Base-by-base conservation (phyloP, 2,113 vertebrate genomes). In the Ornithorhynchus anatinus region DNA sequence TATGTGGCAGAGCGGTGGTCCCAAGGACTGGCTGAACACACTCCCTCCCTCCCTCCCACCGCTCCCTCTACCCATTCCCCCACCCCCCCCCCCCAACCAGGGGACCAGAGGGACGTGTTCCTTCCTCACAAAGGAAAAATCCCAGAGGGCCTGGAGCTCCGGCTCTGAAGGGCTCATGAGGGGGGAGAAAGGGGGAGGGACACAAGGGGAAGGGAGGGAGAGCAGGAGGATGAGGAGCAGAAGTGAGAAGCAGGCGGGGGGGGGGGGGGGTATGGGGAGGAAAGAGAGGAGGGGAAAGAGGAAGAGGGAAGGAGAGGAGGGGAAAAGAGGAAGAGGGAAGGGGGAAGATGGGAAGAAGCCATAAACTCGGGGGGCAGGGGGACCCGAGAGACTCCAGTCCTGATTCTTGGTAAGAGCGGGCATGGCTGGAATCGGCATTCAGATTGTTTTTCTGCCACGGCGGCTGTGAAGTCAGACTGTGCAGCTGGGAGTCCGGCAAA, bases 221-320 rank as follows among this genome's bases (percentile, higher is more conserved):
- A 4, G 11, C 5, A 29, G 15, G 40, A 5, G 3, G 6, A 20
- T 20, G 5, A 3, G 33, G 16, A 13, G 20, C 29, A 0, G 4
- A 0, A 15, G 14, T 2, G 1, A 44, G 13, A 13, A 8, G 16
- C 1, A 0, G 23, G 42, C 4, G 5, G 2, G 17, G 3, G 12
- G 8, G 3, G 10, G 14, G 11, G 23, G 23, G 2, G 7, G 3
- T 5, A 7, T 11, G 13, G 3, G 3, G 4, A 16, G 45, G 27
- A 15, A 25, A 15, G 16, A 15, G 27, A 6, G 27, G 11, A 14
- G 3, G 12, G 58, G 14, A 27, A 5, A 16, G 8, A 57, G 22
- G 5, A 48, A 10, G 19, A 27, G 29, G 7, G 19, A 9, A 25
- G 1, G 25, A 25, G 4, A 25, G 20, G 27, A 48, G 23, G 6